A percentile compares a stretch with the other conserved stretches of the same genome.
Evolutionary conservation across 1,140 invertebrate species (phyloP).

Genomic region (Drosophila seguyi): DNA sequence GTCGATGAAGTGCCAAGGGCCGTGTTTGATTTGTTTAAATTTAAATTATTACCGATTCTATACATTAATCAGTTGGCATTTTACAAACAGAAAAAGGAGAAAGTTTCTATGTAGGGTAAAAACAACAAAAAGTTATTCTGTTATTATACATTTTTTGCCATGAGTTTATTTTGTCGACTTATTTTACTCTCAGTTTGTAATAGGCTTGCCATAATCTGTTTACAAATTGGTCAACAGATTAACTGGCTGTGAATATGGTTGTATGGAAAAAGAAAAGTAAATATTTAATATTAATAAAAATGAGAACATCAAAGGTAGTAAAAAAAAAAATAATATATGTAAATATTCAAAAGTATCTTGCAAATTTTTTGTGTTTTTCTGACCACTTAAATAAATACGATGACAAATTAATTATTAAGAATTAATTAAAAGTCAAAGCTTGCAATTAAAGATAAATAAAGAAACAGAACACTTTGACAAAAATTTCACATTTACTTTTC

Average conservation of each 20-base stretch:
- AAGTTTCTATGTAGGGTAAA: too few species aligned
- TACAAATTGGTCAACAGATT: background rate
- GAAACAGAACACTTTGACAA: rapidly evolving
- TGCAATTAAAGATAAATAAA: background rate
- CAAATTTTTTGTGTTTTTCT: background rate
- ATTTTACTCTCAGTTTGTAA: background rate
- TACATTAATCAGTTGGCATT: background rate
- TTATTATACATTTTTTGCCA: background rate
- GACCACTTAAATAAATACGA: background rate
- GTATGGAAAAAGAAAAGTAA: background rate
- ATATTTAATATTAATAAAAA: background rate
- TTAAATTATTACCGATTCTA: background rate
- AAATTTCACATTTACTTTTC: background rate
- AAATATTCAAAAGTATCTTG: background rate
- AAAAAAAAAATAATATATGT: background rate
- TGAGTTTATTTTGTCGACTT: background rate
- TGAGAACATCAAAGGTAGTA: too few species aligned
- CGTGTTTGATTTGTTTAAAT: slow-evolving; percentile 1
- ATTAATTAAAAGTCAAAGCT: too few species aligned
- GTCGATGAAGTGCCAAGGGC: slow-evolving; percentile 8
- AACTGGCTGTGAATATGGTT: background rate
- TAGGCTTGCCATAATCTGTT: background rate
- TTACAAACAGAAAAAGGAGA: background rate
- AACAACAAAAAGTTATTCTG: background rate
- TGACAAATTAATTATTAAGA: background rate